Conservation (phyloP, 2,797 vertebrate species). For the Gymnodraco acuticeps region DNA sequence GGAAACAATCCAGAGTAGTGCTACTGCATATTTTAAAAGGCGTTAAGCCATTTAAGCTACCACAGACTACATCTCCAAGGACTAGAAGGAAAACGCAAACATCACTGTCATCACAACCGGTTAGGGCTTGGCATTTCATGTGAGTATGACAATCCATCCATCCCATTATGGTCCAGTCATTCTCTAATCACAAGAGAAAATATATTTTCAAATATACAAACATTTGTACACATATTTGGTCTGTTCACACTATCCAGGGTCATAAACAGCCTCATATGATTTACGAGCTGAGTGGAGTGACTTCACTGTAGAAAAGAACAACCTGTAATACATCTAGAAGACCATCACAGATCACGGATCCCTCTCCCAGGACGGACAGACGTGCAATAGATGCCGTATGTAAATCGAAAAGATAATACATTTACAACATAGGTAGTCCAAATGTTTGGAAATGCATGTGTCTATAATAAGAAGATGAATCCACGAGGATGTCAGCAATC, state of each 20-base stretch:
- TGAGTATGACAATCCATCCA: too few relatives aligned
- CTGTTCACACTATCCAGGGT: neutral
- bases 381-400: too few relatives aligned
- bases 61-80: neutral
- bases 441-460: too few relatives aligned
- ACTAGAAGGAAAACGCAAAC: slow-evolving; percentile 1
- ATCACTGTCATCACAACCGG: slow-evolving; percentile 3
- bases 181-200: too few relatives aligned
- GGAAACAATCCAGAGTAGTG: slow-evolving; percentile 27
- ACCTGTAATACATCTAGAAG: slow-evolving; percentile 2
- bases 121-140: neutral
- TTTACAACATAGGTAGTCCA: too few relatives aligned
- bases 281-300: neutral
- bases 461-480: too few relatives aligned
- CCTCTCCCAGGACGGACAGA: too few relatives aligned
- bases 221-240: neutral
- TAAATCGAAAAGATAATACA: too few relatives aligned
- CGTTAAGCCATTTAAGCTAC: neutral
- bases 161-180: too few relatives aligned
- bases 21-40: slow-evolving; percentile 40
- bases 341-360: too few relatives aligned
- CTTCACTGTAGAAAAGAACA: neutral
- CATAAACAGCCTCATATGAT: neutral
- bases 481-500: too few relatives aligned
- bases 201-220: too few relatives aligned